These are phyloP conservation scores for Phasia obesa DNA, from an alignment of 2,888 invertebrate genomes.

Conservation along the genomic window DNA sequence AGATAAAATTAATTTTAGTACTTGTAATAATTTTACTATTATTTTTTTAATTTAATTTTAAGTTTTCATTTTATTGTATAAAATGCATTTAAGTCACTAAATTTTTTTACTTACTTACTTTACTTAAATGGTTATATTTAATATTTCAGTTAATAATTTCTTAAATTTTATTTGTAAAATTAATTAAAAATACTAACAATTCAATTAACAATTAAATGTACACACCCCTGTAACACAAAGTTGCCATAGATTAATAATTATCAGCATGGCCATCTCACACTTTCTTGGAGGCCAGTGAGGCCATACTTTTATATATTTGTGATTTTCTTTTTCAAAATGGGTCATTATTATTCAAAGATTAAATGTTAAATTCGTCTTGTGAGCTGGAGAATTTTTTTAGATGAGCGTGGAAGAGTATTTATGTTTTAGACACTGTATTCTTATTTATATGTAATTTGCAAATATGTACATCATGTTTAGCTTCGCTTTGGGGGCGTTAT, in stretches of 20 bases:
- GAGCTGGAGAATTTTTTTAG: too few relatives aligned
- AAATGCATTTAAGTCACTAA: slow-evolving; percentile 41
- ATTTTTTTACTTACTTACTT: slow-evolving; percentile 81
- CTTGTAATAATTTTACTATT: neutral
- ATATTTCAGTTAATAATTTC: slow-evolving; percentile 39
- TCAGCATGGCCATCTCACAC: neutral
- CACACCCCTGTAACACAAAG: slow-evolving; percentile 71
- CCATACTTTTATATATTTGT: too few relatives aligned
- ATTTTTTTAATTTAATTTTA: neutral
- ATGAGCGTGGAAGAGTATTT: too few relatives aligned
- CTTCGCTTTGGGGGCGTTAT: too few relatives aligned
- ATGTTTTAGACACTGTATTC: too few relatives aligned
- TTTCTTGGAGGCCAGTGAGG: neutral
- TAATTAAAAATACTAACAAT: slow-evolving; percentile 1
- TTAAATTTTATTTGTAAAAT: slow-evolving; percentile 4
- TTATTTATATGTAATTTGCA: too few relatives aligned
- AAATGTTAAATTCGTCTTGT: too few relatives aligned
- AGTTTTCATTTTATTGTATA: neutral
- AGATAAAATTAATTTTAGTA: neutral
- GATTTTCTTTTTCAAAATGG: too few relatives aligned
- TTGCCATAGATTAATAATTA: slow-evolving; percentile 72
- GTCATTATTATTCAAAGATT: too few relatives aligned
- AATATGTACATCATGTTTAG: too few relatives aligned
- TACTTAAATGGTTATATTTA: slow-evolving; percentile 79
- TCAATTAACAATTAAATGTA: slow-evolving; percentile 4